Evolutionary conservation across 2,888 invertebrate genomes (phyloP).

Genomic region (Trichogramma dendrolimi): DNA sequence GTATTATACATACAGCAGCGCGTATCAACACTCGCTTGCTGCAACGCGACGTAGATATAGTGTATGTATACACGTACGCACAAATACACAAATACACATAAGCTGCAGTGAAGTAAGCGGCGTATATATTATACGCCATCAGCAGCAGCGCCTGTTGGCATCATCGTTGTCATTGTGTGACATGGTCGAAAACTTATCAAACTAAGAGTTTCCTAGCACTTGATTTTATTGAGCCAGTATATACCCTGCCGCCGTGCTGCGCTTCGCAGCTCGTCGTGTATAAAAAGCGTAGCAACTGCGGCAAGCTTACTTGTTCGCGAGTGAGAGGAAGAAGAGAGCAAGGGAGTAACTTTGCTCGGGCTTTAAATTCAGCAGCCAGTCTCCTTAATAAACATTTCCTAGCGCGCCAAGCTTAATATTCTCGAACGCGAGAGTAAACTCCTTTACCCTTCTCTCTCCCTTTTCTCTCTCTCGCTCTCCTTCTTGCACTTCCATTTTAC

Average conservation of each 20-base stretch:
- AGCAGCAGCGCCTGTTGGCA: too few species aligned
- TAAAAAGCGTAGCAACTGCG: neutral
- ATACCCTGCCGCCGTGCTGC: neutral
- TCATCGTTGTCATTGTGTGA: too few species aligned
- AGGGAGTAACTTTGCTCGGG: neutral
- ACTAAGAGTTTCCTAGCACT: slow-evolving; percentile 5
- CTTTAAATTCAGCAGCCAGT: slow-evolving; percentile 20
- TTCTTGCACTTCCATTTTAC: neutral
- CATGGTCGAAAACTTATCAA: slow-evolving; percentile 16
- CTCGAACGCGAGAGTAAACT: neutral
- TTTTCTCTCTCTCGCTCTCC: neutral
- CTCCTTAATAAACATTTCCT: slow-evolving; percentile 19
- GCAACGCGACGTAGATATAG: too few species aligned
- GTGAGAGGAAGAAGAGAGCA: neutral
- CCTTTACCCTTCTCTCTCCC: neutral
- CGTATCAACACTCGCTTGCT: too few species aligned
- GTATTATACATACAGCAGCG: too few species aligned
- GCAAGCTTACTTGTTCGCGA: neutral
- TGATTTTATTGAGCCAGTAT: slow-evolving; percentile 9
- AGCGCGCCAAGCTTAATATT: neutral
- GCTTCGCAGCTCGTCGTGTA: neutral
- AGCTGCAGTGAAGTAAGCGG: too few species aligned
- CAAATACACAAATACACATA: too few species aligned
- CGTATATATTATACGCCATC: too few species aligned
- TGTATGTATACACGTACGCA: too few species aligned